Base-by-base conservation (phyloP, 2,888 invertebrate species). In the Drosophila kuntzei region DNA sequence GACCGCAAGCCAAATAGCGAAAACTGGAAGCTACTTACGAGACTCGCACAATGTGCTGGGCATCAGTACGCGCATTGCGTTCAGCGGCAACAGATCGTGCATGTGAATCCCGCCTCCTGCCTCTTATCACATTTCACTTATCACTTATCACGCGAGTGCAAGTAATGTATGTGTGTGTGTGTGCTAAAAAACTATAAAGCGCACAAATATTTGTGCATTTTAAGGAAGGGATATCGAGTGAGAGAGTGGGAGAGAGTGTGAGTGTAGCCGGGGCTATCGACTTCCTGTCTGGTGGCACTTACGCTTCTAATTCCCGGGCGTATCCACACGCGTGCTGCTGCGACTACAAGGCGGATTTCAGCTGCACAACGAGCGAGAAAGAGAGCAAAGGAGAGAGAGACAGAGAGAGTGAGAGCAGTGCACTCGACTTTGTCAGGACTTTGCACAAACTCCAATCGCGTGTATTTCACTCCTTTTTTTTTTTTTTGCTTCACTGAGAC, bases 11-110 rank as follows among this genome's bases (percentile, higher is more conserved):
- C n/a, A 34, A 55, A 22, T 25, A 7, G 53, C 57, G 66, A 39
- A 58, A 46, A 32, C 29, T 29, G 20, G 50, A 27, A n/a, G 66
- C 86, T 82, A 88, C 88, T 87, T 87, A 88, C 89, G 69, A 66
- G 70, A 53, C 59, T 29, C 74, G 74, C 76, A 76, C 68, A 64
- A 43, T 55, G 60, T 62, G 62, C 43, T 55, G 62, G 75, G 70
- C 76, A 85, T 86, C 89, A 86, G 86, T 86, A 66, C 68, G 89
- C 78, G 79, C 76, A 74, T 67, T 76, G 76, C 73, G 87, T 69
- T 88, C 85, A 84, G 64, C 87, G 71, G 67, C 71, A 76, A 50
- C 78, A 78, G 84, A 88, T 88, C 84, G 80, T 78, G 57, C 63
- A 50, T 67, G 41, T 44, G 20, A 41, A 46, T 25, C n/a, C 5